phyloP scores from a whole-genome alignment of 2,113 vertebrate genomes.

The Neodontobutis hainanensis region DNA sequence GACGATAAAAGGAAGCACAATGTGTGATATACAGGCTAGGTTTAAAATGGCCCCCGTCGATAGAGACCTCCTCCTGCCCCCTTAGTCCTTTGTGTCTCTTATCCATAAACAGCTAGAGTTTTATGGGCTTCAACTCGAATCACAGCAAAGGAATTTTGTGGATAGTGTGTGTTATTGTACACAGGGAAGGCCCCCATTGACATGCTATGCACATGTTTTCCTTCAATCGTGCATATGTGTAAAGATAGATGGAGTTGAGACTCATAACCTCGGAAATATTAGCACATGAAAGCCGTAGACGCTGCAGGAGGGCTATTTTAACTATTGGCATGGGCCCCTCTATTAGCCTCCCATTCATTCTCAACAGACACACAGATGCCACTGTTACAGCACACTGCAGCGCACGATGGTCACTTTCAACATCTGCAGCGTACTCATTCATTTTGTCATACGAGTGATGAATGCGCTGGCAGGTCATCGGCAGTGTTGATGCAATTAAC shows the following conservation, averaged over 20 bases:
- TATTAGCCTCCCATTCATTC: slow-evolving; percentile 64
- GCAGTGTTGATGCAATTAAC: slow-evolving; percentile 64
- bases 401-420: slow-evolving; percentile 56
- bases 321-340: slow-evolving; percentile 55
- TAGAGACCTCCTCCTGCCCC: slow-evolving; percentile 53
- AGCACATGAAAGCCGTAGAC: slow-evolving; percentile 73
- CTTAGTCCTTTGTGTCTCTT: slow-evolving; percentile 55
- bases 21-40: slow-evolving; percentile 48
- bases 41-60: slow-evolving; percentile 56
- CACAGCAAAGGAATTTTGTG: slow-evolving; percentile 46
- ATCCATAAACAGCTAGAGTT: slow-evolving; percentile 44
- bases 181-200: slow-evolving; percentile 20
- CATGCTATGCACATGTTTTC: slow-evolving; percentile 14
- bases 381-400: slow-evolving; percentile 50
- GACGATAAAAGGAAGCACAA: slow-evolving; percentile 33
- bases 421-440: slow-evolving; percentile 50
- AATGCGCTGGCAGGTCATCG: slow-evolving; percentile 63
- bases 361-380: slow-evolving; percentile 62
- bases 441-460: slow-evolving; percentile 75
- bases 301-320: slow-evolving; percentile 70
- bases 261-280: slow-evolving; percentile 71
- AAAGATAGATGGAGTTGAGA: slow-evolving; percentile 61
- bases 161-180: slow-evolving; percentile 38
- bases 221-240: slow-evolving; percentile 51
- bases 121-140: slow-evolving; percentile 45